Base-by-base conservation (phyloP, 2,888 invertebrate genomes). In the Melitaea athalia region DNA sequence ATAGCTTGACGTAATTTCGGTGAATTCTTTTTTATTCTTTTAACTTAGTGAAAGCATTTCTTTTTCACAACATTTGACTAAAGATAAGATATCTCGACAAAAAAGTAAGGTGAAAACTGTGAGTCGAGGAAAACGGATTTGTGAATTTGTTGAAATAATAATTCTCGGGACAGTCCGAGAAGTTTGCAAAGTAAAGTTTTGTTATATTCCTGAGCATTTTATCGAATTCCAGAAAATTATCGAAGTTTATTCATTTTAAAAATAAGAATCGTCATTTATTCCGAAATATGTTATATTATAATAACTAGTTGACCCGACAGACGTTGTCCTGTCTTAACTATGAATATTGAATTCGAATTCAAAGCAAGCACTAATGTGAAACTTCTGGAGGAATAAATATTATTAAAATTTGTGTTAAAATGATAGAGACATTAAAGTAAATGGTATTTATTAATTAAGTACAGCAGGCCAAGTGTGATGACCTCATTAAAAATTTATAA, bases 11-110 rank as follows among this genome's bases (percentile, higher is more conserved):
- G 57, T 42, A 8, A 42, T 57, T 15, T 42, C 42, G 15, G 17
- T 15, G 61, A 64, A 64, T 60, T 42, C 63, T 64, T 64, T 69
- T 57, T 69, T 65, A 55, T 67, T 64, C 60, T 55, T 59, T 12
- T 62, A 70, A 70, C 59, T 73, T 63, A 59, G 50, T 63, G 76
- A 75, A 77, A 67, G 65, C 63, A 60, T 68, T 69, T 68, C 61
- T 66, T 42, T 33, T 50, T 45, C 55, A 47, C 47, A 38, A 55
- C 31, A 55, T 55, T 55, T 55, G 33, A 55, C 53, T 55, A 55
- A 52, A 31, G 33, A 53, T 53, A 53, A 31, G 53, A 14, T 33
- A 55, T 55, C 33, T 55, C 33, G 7, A 12, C 14, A 31, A 55
- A 31, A 55, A 64, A 68, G 64, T 62, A 50, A 45, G 42, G 42